A percentile compares a stretch with the other conserved stretches of the same genome.
phyloP scores from a whole-genome alignment of 35 echinoderm and acorn worm species.

The Lytechinus pictus region DNA sequence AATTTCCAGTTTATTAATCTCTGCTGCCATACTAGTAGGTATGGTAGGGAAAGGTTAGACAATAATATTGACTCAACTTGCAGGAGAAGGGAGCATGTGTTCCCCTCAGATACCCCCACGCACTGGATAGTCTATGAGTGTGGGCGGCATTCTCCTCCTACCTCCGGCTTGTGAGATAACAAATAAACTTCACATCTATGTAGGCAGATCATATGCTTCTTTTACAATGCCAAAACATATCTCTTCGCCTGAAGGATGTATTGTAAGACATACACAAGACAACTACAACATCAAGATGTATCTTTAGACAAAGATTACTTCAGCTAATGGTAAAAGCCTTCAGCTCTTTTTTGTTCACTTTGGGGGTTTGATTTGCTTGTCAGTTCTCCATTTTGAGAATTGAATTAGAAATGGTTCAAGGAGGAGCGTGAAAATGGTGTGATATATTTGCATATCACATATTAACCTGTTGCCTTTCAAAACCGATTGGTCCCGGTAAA shows the following conservation, averaged over 20 bases:
- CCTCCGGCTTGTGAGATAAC: neutral
- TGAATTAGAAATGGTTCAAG: neutral
- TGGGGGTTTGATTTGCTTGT: neutral
- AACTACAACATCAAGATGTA: no score
- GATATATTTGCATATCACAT: no score
- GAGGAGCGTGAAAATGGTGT: no score
- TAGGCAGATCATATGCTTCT: neutral
- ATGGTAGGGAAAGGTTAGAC: neutral
- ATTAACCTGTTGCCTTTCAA: no score
- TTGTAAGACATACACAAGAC: neutral
- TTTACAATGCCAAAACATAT: neutral
- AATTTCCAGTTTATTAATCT: neutral
- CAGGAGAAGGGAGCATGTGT: neutral
- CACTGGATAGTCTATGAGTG: neutral
- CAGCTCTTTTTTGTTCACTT: neutral
- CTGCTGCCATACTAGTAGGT: neutral
- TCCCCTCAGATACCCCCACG: neutral
- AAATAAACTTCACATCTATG: neutral
- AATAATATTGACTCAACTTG: neutral
- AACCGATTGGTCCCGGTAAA: no score
- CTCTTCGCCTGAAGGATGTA: neutral
- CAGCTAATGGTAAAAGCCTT: no score
- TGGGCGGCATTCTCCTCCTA: neutral
- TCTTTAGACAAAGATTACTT: no score
- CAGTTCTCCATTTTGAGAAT: neutral